Base-by-base conservation (phyloP, 2,888 invertebrate species). In the Palloptera scutellata region DNA sequence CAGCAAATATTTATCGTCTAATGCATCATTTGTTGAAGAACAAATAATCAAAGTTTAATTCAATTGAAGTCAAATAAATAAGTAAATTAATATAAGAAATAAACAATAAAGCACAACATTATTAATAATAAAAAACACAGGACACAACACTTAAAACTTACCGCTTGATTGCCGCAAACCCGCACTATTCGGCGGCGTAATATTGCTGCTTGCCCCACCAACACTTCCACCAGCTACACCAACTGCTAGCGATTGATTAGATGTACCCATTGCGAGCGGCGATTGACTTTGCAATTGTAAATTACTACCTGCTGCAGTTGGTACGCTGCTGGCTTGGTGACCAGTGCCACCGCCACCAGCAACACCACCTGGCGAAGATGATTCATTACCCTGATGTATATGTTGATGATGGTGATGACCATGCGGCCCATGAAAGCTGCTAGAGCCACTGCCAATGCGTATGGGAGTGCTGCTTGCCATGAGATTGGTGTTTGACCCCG, bases 101-200 rank as follows among this genome's bases (percentile, higher is more conserved):
- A 57, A 54, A 55, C 51, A 41, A 52, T 43, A 20, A 45, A 61
- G 57, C 51, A 63, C 68, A 59, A 60, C 41, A 55, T n/a, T n/a
- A n/a, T n/a, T n/a, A n/a, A n/a, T n/a, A n/a, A n/a, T n/a, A n/a
- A 30, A 13, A 52, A 15, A 61, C 58, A 13, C 43, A 43, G 41
- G 41, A 58, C 40, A 59, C 17, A 30, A 48, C 59, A 55, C 15
- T 10, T 1, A 60, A 62, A 59, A 78, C 81, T 82, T 76, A 82
- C 81, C 82, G 75, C 81, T 78, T 41, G 81, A 67, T 74, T 82
- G 81, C 61, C 80, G 78, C 42, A 78, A 74, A 20, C 83, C 81
- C 62, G 83, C 83, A 62, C 83, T 83, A 63, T 81, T 82, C 1
- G 83, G 84, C 52, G 83, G 83, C 68, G 83, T 83, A 69, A 79